Evolutionary conservation across 2,113 vertebrate genomes (phyloP).

Genomic region (Dasypus novemcinctus): DNA sequence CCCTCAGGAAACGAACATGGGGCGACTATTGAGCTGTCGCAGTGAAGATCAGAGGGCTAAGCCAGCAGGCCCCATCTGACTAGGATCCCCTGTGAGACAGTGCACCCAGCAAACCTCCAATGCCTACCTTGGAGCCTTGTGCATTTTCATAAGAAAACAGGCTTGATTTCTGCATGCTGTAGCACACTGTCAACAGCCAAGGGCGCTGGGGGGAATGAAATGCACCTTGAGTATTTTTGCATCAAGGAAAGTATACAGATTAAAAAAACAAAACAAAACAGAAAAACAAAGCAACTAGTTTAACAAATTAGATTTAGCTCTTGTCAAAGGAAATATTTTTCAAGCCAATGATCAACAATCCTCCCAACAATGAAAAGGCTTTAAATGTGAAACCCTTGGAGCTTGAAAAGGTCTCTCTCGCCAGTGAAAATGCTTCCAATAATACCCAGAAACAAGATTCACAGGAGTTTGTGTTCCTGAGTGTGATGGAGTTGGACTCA

Average conservation of each 20-base stretch:
- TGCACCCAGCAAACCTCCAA: background rate
- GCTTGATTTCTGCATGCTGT: background rate
- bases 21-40: background rate
- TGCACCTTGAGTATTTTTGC: constrained; percentile 38
- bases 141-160: constrained; percentile 39
- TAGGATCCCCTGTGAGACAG: background rate
- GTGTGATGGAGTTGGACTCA: too few species aligned
- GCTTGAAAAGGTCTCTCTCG: constrained; percentile 72
- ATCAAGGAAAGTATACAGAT: constrained; percentile 47
- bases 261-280: constrained; percentile 37
- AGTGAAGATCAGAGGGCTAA: background rate
- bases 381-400: constrained; percentile 69
- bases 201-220: background rate
- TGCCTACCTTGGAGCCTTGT: background rate
- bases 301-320: constrained; percentile 68
- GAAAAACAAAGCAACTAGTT: constrained; percentile 64
- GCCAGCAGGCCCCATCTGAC: background rate
- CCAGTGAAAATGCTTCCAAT: constrained; percentile 56
- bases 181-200: constrained; percentile 51
- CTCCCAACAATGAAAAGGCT: constrained; percentile 55
- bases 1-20: background rate
- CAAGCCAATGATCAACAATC: constrained; percentile 42
- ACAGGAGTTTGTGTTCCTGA: too few species aligned
- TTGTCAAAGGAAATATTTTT: constrained; percentile 62
- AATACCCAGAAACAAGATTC: constrained; percentile 60